Percentiles rank a stretch among this genome's conserved stretches.
Evolutionary conservation across 1,140 invertebrate species (phyloP).

Genomic region (Apis mellifera): DNA sequence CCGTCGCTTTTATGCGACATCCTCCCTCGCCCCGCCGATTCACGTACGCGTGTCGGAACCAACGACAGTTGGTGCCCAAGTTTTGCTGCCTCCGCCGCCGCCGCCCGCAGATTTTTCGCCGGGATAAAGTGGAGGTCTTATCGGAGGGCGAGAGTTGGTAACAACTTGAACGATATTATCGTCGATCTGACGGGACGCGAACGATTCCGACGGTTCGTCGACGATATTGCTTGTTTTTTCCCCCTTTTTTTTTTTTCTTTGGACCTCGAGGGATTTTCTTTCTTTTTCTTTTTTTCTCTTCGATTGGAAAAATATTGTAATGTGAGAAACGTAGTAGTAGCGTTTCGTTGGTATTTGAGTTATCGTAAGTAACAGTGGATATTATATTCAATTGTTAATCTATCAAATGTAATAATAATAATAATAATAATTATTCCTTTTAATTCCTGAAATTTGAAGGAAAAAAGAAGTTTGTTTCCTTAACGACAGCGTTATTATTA

Average conservation of each 20-base stretch:
- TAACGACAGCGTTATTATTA: no score
- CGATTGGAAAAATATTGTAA: no score
- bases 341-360: no score
- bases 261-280: no score
- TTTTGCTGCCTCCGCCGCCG: slow-evolving; percentile 55
- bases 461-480: no score
- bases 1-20: slow-evolving; percentile 24
- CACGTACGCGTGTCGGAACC: slow-evolving; percentile 50
- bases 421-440: no score
- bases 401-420: no score
- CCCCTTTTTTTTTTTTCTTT: not conserved
- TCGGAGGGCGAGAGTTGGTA: slow-evolving; percentile 44
- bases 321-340: no score
- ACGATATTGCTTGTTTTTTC: not conserved
- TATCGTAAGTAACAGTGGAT: no score
- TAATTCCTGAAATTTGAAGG: no score
- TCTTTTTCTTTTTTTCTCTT: no score
- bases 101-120: slow-evolving; percentile 54
- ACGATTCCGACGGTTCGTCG: not conserved
- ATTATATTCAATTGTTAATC: no score
- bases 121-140: slow-evolving; percentile 59
- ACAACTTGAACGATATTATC: slow-evolving; percentile 59
- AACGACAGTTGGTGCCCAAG: slow-evolving; percentile 60
- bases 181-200: not conserved
- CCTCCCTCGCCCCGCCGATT: slow-evolving; percentile 19